Base-by-base conservation (phyloP, 2,888 invertebrate genomes). In the Incurvaria masculella region DNA sequence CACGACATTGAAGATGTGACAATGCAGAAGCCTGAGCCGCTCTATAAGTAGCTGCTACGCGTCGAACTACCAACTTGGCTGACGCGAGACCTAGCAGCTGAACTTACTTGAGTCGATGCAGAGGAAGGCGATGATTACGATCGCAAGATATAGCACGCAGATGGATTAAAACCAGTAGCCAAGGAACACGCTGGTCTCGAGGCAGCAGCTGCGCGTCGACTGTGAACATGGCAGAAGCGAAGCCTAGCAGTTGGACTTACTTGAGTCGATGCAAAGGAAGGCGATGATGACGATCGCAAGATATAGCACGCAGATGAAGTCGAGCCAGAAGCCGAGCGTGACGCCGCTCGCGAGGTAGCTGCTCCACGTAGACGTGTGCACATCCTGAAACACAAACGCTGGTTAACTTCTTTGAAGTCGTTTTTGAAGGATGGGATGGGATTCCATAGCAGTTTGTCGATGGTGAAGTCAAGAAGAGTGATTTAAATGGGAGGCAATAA, bases 301-400 rank as follows among this genome's bases (percentile, higher is more conserved):
- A 61, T 91, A 91, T 14, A 83, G 52, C 21, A 85, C 83, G 55
- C 87, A 88, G 48, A 91, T 76, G 58, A 86, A 81, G 63, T 94
- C 94, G 45, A 93, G 72, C 75, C 88, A 85, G 47, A 92, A 80
- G 2, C 91, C 92, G 49, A 94, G 84, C 55, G 90, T 88, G 2
- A 84, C 79, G 20, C 84, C 82, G 4, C 86, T 81, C 1, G 83
- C 76, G 44, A 90, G 63, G 59, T 85, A 86, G 51, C 88, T 79
- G 66, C 81, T 87, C 86, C 87, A 90, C 0, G 89, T 81, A 1
- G 89, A 84, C 0, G 87, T 84, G 64, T 91, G 89, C 16, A 83
- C 72, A 57, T 91, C 86, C 80, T 88, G 53, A 21, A 55, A 60
- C 51, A 47, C 16, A 45, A 46, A 14, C 16, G 23, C 23, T n/a